Evolutionary conservation across 1,140 invertebrate genomes (phyloP).

Genomic region (Pinna nobilis): DNA sequence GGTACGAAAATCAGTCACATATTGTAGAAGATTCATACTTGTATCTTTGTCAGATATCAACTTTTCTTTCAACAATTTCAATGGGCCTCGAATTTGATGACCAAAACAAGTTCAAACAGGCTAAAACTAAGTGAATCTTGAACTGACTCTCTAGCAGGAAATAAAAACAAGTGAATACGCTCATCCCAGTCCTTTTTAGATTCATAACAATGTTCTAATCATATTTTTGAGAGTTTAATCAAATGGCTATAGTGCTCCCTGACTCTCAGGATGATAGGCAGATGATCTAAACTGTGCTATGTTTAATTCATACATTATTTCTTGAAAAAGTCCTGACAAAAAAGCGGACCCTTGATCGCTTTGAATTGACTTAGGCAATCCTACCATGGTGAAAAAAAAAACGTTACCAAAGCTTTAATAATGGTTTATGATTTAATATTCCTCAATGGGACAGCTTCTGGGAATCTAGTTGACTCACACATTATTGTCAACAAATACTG

Average conservation of each 20-base stretch:
- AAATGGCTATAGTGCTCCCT: slow-evolving; percentile 31
- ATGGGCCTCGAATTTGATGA: no score
- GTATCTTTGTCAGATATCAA: no score
- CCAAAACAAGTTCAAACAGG: no score
- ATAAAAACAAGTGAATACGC: slow-evolving; percentile 40
- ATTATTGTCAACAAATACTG: slow-evolving; percentile 45
- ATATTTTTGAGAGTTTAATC: slow-evolving; percentile 35
- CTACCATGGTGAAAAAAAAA: slow-evolving; percentile 43
- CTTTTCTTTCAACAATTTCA: no score
- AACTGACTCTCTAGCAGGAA: slow-evolving; percentile 37
- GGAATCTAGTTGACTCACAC: slow-evolving; percentile 45
- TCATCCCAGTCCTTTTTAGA: slow-evolving; percentile 43
- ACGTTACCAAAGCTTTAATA: slow-evolving; percentile 33
- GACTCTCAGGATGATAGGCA: slow-evolving; percentile 35
- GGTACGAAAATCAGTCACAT: no score
- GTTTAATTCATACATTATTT: slow-evolving; percentile 33
- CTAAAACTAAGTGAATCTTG: no score
- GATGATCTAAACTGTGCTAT: slow-evolving; percentile 35
- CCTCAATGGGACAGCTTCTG: slow-evolving; percentile 41
- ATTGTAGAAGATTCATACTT: no score
- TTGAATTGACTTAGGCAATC: slow-evolving; percentile 26
- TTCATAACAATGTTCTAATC: slow-evolving; percentile 32
- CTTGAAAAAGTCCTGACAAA: slow-evolving; percentile 36
- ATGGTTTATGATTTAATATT: slow-evolving; percentile 30
- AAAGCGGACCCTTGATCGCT: slow-evolving; percentile 40